phyloP scores from a whole-genome alignment of 1,140 invertebrate genomes.

The Gonioctena quinquepunctata region DNA sequence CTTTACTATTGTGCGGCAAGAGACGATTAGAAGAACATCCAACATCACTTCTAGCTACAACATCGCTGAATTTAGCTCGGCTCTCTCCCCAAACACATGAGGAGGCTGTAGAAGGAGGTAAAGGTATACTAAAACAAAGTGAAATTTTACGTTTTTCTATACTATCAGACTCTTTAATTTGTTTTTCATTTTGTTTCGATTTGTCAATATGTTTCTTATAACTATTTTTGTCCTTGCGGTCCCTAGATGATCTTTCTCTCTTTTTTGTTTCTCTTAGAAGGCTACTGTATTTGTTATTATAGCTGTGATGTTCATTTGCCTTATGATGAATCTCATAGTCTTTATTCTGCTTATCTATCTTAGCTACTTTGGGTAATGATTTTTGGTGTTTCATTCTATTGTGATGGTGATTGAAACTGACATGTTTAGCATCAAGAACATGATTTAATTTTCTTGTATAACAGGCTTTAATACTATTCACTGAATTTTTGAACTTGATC shows the following conservation, averaged over 20 bases:
- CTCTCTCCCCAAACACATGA: constrained; percentile 60
- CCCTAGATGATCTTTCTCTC: constrained; percentile 30
- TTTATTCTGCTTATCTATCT: constrained; percentile 6
- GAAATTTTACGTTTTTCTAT: constrained; percentile 21
- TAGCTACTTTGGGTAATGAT: not conserved
- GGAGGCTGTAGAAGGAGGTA: constrained; percentile 34
- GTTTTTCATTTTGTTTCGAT: constrained; percentile 1
- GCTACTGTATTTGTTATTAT: constrained; percentile 32
- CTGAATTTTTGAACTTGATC: not conserved
- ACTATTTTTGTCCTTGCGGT: constrained; percentile 51
- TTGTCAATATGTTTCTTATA: constrained; percentile 26
- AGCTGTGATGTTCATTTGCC: constrained; percentile 10
- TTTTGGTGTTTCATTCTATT: constrained; percentile 52
- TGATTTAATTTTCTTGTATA: constrained; percentile 6
- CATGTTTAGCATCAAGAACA: constrained; percentile 50
- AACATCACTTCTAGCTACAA: constrained; percentile 57
- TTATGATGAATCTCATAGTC: constrained; percentile 7
- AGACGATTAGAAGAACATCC: constrained; percentile 14
- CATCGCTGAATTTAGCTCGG: constrained; percentile 63
- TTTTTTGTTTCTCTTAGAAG: constrained; percentile 30
- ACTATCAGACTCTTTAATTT: not conserved
- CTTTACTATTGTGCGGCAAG: constrained; percentile 20
- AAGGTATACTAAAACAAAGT: constrained; percentile 14
- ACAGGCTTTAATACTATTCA: constrained; percentile 1
- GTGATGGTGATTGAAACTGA: constrained; percentile 50